A percentile compares a stretch with the other conserved stretches of the same genome.
Conservation (phyloP, 1,140 invertebrate genomes). For the Zaprionus vittiger region DNA sequence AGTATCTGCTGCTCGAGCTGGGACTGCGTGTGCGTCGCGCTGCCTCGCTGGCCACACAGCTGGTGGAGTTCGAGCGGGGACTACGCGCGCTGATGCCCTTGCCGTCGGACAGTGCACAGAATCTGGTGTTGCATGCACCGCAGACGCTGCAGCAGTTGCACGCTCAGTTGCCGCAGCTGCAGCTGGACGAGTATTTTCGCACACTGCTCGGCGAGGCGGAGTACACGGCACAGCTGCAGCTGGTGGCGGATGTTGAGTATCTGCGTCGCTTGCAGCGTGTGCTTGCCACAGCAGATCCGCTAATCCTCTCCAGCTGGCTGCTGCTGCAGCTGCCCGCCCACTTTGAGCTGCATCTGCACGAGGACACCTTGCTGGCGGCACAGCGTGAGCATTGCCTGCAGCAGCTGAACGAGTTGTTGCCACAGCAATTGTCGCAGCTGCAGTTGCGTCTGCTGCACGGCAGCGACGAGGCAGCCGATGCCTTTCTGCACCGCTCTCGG, state of each 20-base stretch:
- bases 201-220: slow-evolving; percentile 31
- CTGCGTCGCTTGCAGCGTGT: slow-evolving; percentile 43
- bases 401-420: slow-evolving; percentile 62
- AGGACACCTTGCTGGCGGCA: slow-evolving; percentile 38
- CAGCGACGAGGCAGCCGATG: slow-evolving; percentile 29
- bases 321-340: slow-evolving; percentile 66
- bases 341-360: slow-evolving; percentile 65
- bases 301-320: slow-evolving; percentile 65
- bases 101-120: slow-evolving; percentile 9
- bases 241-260: slow-evolving; percentile 70
- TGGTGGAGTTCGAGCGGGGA: slow-evolving; percentile 62
- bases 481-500: slow-evolving; percentile 2
- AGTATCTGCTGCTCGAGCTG: slow-evolving; percentile 68
- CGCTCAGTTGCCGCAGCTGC: slow-evolving; percentile 52
- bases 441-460: slow-evolving; percentile 53
- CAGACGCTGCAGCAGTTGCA: slow-evolving; percentile 48
- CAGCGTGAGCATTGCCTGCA: slow-evolving; percentile 61
- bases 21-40: slow-evolving; percentile 63
- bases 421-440: slow-evolving; percentile 46
- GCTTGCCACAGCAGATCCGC: slow-evolving; percentile 18
- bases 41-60: slow-evolving; percentile 37
- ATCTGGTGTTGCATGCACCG: slow-evolving; percentile 56
- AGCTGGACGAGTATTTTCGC: slow-evolving; percentile 57
- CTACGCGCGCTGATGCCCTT: slow-evolving; percentile 28
- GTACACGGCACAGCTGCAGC: slow-evolving; percentile 36